phyloP scores from a whole-genome alignment of 2,113 vertebrate species.

The Picathartes gymnocephalus region DNA sequence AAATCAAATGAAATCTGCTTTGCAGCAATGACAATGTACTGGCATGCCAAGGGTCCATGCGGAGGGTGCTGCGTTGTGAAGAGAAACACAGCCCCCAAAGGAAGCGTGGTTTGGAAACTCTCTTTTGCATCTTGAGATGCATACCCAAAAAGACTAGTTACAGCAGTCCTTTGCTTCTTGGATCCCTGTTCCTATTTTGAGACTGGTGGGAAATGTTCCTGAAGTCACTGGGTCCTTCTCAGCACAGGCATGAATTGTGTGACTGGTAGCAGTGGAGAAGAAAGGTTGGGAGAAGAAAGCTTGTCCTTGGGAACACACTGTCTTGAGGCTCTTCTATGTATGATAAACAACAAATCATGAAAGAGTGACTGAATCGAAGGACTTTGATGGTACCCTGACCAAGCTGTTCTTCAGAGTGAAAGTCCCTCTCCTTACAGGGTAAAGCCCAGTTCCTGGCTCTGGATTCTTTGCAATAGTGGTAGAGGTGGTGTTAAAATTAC shows the following conservation, averaged over 20 bases:
- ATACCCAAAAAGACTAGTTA: neutral
- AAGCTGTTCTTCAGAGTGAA: neutral
- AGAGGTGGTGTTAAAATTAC: neutral
- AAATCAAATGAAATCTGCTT: neutral
- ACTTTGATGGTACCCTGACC: neutral
- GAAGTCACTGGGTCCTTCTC: neutral
- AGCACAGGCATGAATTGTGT: neutral
- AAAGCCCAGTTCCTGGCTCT: neutral
- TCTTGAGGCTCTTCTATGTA: neutral
- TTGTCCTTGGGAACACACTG: neutral
- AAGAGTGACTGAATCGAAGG: neutral
- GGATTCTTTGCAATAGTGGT: neutral
- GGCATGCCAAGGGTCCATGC: neutral
- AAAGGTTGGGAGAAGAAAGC: neutral
- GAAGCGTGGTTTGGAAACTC: neutral
- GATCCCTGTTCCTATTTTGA: neutral
- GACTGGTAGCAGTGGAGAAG: neutral
- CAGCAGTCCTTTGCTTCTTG: neutral
- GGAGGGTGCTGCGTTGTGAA: neutral
- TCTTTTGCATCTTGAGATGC: neutral
- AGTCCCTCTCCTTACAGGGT: neutral
- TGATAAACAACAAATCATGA: neutral
- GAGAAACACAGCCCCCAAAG: neutral
- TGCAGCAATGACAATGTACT: neutral
- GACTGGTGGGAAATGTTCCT: conserved; percentile 18